These are phyloP conservation scores for Calephelis nemesis DNA, from an alignment of 1,140 invertebrate species.

Conservation along the genomic window DNA sequence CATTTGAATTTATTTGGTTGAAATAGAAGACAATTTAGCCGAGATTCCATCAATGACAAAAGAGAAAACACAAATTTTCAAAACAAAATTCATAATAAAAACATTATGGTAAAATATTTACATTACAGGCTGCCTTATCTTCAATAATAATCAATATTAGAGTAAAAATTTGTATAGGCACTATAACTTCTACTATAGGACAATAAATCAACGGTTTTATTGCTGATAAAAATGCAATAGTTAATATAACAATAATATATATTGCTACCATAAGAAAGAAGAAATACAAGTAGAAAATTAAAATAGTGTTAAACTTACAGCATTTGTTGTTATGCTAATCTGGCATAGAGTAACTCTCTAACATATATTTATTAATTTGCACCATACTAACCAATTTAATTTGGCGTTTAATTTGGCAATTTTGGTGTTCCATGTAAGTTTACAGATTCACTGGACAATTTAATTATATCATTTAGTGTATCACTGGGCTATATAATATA, in stretches of 20 bases:
- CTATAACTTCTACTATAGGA: conserved; percentile 1
- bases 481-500: too few relatives aligned
- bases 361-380: too few relatives aligned
- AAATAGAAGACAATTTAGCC: neutral
- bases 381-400: too few relatives aligned
- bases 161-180: neutral
- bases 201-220: neutral
- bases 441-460: too few relatives aligned
- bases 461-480: too few relatives aligned
- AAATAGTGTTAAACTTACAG: neutral
- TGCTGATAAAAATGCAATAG: conserved; percentile 1
- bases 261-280: neutral
- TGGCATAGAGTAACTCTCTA: too few relatives aligned
- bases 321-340: too few relatives aligned
- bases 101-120: conserved; percentile 13
- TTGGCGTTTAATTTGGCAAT: too few relatives aligned
- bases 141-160: conserved; percentile 11
- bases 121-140: neutral
- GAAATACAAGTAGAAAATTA: neutral
- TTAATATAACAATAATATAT: neutral
- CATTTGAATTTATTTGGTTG: neutral
- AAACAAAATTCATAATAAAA: neutral
- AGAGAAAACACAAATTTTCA: conserved; percentile 1
- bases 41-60: neutral
- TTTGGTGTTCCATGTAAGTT: too few relatives aligned